Evolutionary conservation across 2,888 invertebrate genomes (phyloP).

Genomic region (Rapana venosa): DNA sequence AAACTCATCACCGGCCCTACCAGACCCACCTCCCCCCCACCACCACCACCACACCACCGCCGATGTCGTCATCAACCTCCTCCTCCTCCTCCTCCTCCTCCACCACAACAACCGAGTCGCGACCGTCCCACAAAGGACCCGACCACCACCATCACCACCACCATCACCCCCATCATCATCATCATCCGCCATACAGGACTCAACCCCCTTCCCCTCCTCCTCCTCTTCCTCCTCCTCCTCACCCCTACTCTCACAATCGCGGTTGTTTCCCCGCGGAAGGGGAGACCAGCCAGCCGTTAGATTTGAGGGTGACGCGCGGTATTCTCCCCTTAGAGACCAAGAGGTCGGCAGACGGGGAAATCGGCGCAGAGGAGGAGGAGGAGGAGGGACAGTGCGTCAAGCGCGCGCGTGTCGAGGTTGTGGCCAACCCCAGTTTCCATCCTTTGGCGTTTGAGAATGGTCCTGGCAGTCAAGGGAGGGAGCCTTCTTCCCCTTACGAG

Average conservation of each 20-base stretch:
- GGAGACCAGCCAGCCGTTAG: slow-evolving; percentile 14
- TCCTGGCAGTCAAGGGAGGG: not conserved
- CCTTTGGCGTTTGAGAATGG: not conserved
- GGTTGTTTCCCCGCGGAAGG: not conserved
- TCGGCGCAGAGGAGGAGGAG: not conserved
- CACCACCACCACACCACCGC: no score
- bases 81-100: not conserved
- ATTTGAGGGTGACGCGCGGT: slow-evolving; percentile 8
- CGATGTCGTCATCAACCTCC: no score
- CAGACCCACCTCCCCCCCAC: no score
- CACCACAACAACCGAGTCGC: not conserved
- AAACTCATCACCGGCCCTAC: no score
- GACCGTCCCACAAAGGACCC: no score
- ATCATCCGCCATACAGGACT: not conserved
- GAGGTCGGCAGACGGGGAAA: not conserved
- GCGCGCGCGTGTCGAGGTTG: not conserved
- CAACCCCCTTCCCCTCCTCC: not conserved
- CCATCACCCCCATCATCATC: not conserved
- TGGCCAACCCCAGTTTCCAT: not conserved
- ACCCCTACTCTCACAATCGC: not conserved
- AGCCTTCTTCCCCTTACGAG: not conserved
- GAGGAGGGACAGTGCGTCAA: not conserved
- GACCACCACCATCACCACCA: not conserved
- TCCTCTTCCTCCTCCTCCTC: not conserved
- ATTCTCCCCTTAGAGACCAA: not conserved